A percentile compares a stretch with the other conserved stretches of the same genome.
These are phyloP conservation scores for Tragopan temminckii DNA, from an alignment of 2,797 vertebrate species.

Conservation along the genomic window DNA sequence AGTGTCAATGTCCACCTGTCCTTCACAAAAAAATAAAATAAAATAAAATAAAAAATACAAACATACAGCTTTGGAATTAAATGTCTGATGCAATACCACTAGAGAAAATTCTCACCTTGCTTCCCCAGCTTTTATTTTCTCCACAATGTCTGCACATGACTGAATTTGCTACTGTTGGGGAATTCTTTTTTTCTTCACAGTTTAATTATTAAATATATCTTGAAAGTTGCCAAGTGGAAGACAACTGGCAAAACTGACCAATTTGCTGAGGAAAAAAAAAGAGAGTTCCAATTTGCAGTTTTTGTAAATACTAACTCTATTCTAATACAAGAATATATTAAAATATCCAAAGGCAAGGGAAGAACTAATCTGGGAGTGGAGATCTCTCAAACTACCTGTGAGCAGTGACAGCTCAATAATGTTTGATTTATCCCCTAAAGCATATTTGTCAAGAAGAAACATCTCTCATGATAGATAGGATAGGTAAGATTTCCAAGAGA, in stretches of 20 bases:
- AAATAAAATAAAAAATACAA: background rate
- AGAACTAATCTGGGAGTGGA: background rate
- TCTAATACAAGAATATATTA: slow-evolving; percentile 39
- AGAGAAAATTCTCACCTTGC: background rate
- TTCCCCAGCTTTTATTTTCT: background rate
- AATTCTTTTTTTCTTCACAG: slow-evolving; percentile 17
- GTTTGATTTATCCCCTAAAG: background rate
- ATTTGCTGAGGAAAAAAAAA: background rate
- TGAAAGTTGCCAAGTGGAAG: background rate
- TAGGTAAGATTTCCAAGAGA: background rate
- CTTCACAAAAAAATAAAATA: background rate
- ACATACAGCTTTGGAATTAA: background rate
- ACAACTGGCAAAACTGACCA: background rate
- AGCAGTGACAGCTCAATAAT: background rate
- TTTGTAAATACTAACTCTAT: slow-evolving; percentile 29
- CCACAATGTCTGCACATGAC: background rate
- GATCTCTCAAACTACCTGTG: background rate
- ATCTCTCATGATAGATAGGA: background rate
- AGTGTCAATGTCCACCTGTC: background rate
- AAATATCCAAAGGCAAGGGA: slow-evolving; percentile 53
- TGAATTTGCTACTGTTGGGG: background rate
- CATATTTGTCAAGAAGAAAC: slow-evolving; percentile 3
- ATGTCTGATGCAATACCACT: background rate
- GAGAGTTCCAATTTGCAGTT: background rate
- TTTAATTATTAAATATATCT: slow-evolving; percentile 24